These are phyloP conservation scores for Aethina tumida DNA, from an alignment of 1,140 invertebrate species.

Conservation along the genomic window DNA sequence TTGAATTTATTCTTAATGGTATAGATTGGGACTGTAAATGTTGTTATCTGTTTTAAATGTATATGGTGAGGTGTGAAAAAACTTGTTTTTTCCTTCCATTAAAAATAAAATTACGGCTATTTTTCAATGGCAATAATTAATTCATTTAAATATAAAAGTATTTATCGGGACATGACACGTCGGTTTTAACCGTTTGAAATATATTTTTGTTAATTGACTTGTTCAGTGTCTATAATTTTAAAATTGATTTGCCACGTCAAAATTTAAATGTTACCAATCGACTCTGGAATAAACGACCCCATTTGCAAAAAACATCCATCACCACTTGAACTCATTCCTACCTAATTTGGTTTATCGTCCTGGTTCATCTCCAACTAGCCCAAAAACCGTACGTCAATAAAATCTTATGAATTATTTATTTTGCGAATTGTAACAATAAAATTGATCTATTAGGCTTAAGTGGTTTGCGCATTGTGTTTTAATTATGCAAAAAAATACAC, in stretches of 20 bases:
- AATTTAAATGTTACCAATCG: neutral
- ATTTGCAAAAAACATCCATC: too few species aligned
- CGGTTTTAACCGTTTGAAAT: conserved; percentile 12
- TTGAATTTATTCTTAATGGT: conserved; percentile 19
- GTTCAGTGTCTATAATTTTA: conserved; percentile 13
- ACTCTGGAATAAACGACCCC: too few species aligned
- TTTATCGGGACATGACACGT: conserved; percentile 24
- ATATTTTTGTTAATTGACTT: conserved; percentile 17
- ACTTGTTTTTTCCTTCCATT: conserved; percentile 27
- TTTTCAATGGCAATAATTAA: conserved; percentile 27
- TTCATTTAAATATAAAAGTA: conserved; percentile 28
- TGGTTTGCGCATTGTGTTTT: too few species aligned
- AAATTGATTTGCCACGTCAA: conserved; percentile 14
- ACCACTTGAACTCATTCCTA: too few species aligned
- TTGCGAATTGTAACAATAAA: too few species aligned
- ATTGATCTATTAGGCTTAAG: too few species aligned
- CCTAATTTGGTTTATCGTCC: too few species aligned
- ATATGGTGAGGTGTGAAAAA: conserved; percentile 23
- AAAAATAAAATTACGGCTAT: conserved; percentile 24
- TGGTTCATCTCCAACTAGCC: too few species aligned
- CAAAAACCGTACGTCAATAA: too few species aligned
- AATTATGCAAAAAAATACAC: too few species aligned
- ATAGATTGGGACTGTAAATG: conserved; percentile 12
- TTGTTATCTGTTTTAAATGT: conserved; percentile 13
- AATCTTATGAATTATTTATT: too few species aligned